A percentile compares a stretch with the other conserved stretches of the same genome.
Evolutionary conservation across 2,888 invertebrate genomes (phyloP).

Genomic region (Criorhina ranunculi): DNA sequence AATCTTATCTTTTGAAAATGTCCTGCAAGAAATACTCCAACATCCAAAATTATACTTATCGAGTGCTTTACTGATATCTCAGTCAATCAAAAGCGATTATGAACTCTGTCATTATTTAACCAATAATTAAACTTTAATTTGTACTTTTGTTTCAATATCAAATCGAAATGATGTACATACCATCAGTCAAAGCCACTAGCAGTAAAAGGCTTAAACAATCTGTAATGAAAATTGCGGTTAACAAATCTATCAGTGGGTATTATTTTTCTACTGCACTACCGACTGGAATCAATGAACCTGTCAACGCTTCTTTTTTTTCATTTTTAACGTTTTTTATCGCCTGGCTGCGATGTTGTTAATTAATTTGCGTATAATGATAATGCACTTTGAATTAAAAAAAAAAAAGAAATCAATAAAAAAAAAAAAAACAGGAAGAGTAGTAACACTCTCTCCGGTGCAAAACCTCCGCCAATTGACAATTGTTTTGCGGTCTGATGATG

Average conservation of each 20-base stretch:
- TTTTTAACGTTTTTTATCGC: slow-evolving; percentile 57
- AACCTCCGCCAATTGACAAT: slow-evolving; percentile 76
- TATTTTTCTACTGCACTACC: slow-evolving; percentile 71
- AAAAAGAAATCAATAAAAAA: slow-evolving; percentile 24
- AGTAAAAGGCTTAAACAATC: slow-evolving; percentile 46
- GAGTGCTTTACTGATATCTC: background rate
- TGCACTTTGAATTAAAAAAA: slow-evolving; percentile 66
- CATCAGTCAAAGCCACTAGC: slow-evolving; percentile 47
- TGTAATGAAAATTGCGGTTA: slow-evolving; percentile 71
- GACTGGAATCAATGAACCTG: slow-evolving; percentile 70
- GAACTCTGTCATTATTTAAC: slow-evolving; percentile 25
- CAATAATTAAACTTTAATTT: slow-evolving; percentile 59
- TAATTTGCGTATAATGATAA: slow-evolving; percentile 76
- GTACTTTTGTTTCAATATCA: slow-evolving; percentile 31
- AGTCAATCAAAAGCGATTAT: slow-evolving; percentile 25
- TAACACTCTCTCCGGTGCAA: slow-evolving; percentile 62
- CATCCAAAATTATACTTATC: background rate
- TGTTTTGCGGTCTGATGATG: slow-evolving; percentile 77
- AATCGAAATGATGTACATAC: slow-evolving; percentile 27
- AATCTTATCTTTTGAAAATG: no score
- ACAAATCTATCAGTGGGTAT: slow-evolving; percentile 74
- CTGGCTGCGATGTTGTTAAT: slow-evolving; percentile 70
- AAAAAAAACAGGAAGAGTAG: slow-evolving; percentile 52
- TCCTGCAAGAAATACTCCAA: no score
- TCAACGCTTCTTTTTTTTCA: slow-evolving; percentile 54